Evolutionary conservation across 2,797 vertebrate genomes (phyloP).

Genomic region (Strix occidentalis): DNA sequence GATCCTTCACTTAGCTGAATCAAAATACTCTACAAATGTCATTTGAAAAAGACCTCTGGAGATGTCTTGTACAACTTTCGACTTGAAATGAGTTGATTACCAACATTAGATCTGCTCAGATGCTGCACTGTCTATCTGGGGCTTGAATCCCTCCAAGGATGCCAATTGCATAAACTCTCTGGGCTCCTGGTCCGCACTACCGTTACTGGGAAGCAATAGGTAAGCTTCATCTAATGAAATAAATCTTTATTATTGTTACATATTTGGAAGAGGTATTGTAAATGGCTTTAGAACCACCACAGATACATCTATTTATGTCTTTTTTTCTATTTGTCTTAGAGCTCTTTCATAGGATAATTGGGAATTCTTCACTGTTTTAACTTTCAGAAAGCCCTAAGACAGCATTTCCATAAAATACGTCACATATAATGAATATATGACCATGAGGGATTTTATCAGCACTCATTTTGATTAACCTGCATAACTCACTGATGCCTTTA

Average conservation of each 20-base stretch:
- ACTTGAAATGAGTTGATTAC: not conserved
- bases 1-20: not conserved
- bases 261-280: not conserved
- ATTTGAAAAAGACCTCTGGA: not conserved
- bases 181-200: accelerated
- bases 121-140: not conserved
- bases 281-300: not conserved
- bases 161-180: not conserved
- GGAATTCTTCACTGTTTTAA: not conserved
- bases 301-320: not conserved
- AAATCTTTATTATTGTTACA: not conserved
- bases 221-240: not conserved
- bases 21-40: not conserved
- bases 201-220: not conserved
- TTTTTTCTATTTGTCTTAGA: not conserved
- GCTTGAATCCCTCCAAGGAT: not conserved
- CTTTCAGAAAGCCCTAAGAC: not conserved
- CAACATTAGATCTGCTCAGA: not conserved
- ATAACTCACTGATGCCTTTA: not conserved
- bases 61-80: not conserved
- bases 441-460: constrained; percentile 34
- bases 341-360: not conserved
- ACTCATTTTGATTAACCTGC: constrained; percentile 39
- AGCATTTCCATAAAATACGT: not conserved
- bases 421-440: not conserved